A percentile compares a stretch with the other conserved stretches of the same genome.
Conservation (phyloP, 2,113 vertebrate species). For the Peromyscus polionotus region DNA sequence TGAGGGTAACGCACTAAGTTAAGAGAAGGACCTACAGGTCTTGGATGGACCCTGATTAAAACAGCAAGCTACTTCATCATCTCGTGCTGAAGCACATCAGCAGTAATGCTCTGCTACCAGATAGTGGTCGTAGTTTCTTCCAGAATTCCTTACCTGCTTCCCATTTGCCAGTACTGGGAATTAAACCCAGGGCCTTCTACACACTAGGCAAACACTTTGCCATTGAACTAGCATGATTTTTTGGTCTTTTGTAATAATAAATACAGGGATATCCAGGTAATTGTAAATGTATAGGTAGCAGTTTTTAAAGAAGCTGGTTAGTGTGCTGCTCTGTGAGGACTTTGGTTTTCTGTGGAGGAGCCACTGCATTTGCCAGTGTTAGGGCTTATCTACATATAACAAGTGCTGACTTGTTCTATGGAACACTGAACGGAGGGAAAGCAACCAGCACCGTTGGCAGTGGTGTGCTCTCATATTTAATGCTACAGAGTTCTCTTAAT, state of each 20-base stretch:
- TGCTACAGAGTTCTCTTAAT: not conserved
- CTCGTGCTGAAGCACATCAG: not conserved
- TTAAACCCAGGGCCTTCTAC: not conserved
- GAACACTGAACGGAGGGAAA: not conserved
- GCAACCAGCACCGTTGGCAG: not conserved
- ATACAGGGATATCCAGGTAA: not conserved
- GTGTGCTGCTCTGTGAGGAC: not conserved
- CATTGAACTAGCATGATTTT: not conserved
- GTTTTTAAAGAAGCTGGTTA: not conserved
- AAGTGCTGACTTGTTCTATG: not conserved
- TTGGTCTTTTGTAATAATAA: slow-evolving; percentile 8
- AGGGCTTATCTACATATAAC: not conserved
- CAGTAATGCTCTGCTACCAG: not conserved
- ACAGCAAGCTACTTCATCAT: not conserved
- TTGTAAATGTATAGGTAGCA: not conserved
- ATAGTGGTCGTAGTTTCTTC: not conserved
- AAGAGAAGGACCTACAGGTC: not conserved
- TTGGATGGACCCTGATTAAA: not conserved
- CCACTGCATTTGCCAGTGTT: not conserved
- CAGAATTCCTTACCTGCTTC: not conserved
- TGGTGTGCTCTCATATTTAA: not conserved
- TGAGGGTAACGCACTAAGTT: not conserved
- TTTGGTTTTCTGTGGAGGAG: not conserved
- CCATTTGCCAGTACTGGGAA: not conserved
- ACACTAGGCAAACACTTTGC: not conserved